Base-by-base conservation (phyloP, 2,888 invertebrate species). In the Drosophila merina region DNA sequence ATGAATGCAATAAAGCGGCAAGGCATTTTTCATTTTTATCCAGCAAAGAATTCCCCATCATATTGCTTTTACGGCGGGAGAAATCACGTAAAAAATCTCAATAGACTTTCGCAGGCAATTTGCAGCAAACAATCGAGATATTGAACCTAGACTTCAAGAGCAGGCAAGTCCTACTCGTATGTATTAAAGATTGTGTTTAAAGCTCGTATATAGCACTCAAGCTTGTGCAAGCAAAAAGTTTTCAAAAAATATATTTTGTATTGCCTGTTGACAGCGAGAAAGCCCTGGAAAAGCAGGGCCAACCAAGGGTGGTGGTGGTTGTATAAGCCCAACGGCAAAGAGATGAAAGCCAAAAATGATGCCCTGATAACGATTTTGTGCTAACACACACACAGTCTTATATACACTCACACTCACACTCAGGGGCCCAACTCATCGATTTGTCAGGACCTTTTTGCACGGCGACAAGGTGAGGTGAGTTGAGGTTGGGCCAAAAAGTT, bases 41-140 rank as follows among this genome's bases (percentile, higher is more conserved):
- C 60, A 60, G 25, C 40, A 57, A 60, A 48, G 47, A 60, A 60
- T 60, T 60, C 48, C 62, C 36, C 60, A 60, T 60, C 48, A 62
- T 42, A 28, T 30, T 12, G 36, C 26, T 30, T 30, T 12, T 42
- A 33, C n/a, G 12, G 25, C n/a, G 10, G 31, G n/a, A 14, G 12
- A 47, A 69, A 69, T 63, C 71, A 70, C 49, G 72, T 54, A 47
- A 47, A 42, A 57, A 36, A 47, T 64, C 42, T 54, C 54, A 58
- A 57, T 71, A 71, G 71, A 71, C 57, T 54, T 72, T 63, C 20
- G 55, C 71, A 63, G 54, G 72, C 54, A 71, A 69, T 72, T 72
- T 58, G 71, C 57, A 30, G 51, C 31, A 52, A 36, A 51, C 52
- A 58, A 51, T 55, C 33, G 55, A 67, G 52, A 47, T 40, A 54